Evolutionary conservation across 2,113 vertebrate species (phyloP), one percentile per base, ranked within the genome.

Genomic region (Etheostoma spectabile): DNA sequence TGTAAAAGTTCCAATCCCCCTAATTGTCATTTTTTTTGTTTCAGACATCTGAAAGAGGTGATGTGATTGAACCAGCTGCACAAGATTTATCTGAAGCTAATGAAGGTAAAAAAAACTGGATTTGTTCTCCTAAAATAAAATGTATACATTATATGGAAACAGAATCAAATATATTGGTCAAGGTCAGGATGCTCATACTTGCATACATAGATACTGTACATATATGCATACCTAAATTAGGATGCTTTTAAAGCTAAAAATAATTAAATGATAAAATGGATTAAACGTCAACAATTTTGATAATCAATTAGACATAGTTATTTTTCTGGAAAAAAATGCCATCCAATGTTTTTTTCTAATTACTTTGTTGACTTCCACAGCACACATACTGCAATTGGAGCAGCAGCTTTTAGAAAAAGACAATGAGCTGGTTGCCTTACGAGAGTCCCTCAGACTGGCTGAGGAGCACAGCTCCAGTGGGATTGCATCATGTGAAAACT

Each of bases 331-430:
- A 5, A 35, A 15, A 64, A 22, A 45, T 22, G 19, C 57, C 57
- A 46, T 22, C 15, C 4, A 48, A 18, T 63, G 6, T 30, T 70
- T 57, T 68, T 46, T 69, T 46, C 3, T 57, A 22, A 48, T 57
- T 24, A 1, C 14, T 21, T 77, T 38, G 15, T 69, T 70, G 48
- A 8, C 27, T 67, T 77, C 22, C 66, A 16, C 87, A 94, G 90
- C 24, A 0, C 84, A 35, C 18, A 59, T 94, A 14, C n/a, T 84
- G 80, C 65, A 46, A 22, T 63, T 95, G 82, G 91, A 95, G 82
- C 92, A 91, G 66, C 90, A 92, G 82, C 85, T 95, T 6, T 18
- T 82, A 14, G 92, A 95, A 62, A 93, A 90, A 82, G 94, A 95
- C 59, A 86, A 89, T 53, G 91, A 93, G 80, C 86, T 95, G 67